phyloP scores from a whole-genome alignment of 1,140 invertebrate genomes.

The Paramacrobiotus metropolitanus region DNA sequence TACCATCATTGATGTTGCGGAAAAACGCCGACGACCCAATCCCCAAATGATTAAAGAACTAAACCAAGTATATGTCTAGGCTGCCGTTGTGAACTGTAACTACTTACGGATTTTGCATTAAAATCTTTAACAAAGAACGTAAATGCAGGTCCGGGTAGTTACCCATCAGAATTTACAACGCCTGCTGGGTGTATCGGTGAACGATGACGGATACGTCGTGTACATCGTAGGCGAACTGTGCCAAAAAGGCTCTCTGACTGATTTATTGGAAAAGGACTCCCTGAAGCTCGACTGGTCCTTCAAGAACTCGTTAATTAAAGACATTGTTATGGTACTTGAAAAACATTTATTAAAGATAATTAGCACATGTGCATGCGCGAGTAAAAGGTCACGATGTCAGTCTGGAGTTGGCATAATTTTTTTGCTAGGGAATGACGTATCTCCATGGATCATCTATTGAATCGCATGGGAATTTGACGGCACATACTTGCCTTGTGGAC shows the following conservation, averaged over 20 bases:
- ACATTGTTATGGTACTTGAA: conserved; percentile 55
- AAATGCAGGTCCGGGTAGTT: neutral
- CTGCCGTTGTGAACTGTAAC: too few species aligned
- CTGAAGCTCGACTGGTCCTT: conserved; percentile 83
- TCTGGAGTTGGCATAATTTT: too few species aligned
- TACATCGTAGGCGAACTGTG: neutral
- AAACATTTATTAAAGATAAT: too few species aligned
- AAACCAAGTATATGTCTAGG: conserved; percentile 28
- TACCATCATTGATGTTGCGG: neutral
- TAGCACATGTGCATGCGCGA: too few species aligned
- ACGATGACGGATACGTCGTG: neutral
- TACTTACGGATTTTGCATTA: too few species aligned
- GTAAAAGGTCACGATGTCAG: too few species aligned
- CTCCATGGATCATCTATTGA: conserved; percentile 67
- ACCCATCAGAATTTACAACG: neutral
- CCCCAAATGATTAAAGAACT: neutral
- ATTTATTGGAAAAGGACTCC: conserved; percentile 77
- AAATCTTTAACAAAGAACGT: too few species aligned
- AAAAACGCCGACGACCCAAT: neutral
- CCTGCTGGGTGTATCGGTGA: neutral
- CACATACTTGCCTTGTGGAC: conserved; percentile 92
- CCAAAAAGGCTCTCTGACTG: conserved; percentile 21
- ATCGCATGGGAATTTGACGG: conserved; percentile 81
- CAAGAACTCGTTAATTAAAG: conserved; percentile 69
- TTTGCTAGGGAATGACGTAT: conserved; percentile 86